Evolutionary conservation across 1,140 invertebrate genomes (phyloP), one percentile per base, ranked within the genome.

Genomic region (Musca vetustissima): DNA sequence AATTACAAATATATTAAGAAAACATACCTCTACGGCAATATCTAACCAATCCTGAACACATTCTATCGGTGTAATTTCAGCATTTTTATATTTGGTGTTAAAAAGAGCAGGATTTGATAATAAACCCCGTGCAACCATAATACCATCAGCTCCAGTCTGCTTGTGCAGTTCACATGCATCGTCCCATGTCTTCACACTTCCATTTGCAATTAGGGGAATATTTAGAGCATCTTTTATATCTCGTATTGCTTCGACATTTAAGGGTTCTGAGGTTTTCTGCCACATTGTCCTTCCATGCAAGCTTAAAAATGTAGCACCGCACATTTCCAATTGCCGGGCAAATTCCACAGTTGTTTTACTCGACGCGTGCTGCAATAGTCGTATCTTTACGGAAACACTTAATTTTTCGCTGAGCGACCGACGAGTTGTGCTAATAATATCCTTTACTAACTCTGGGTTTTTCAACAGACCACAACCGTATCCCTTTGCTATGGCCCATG

Each of bases 101-200:
- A 93, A 99, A 68, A 99, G 81, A 2, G 92, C 91, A 50, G 97
- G 97, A 85, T 99, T 99, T 36, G 90, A 88, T 47, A 99, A 85
- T 14, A 99, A 84, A 6, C 93, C 95, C 79, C 92, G 88, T 1
- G 96, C 97, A 9, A 89, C 88, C 97, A 99, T 99, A 0, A 89
- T 85, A 84, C 93, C 96, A 82, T 92, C 85, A 70, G 92, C 94
- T 25, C 88, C 88, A 11, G 93, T 92, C 68, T 78, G 72, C 47
- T 88, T 78, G 68, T 89, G 86, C 21, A 97, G 83, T 19, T 83
- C 72, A 67, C 88, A 75, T 48, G 90, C 92, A 85, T 93, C 92
- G 17, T 88, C 76, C 69, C 94, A 84, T 55, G 83, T 87, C 76
- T 89, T 93, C 1, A 97, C 85, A 79, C 93, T 94, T 67, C 97